Evolutionary conservation across 2,113 vertebrate species (phyloP).

Genomic region (Lycocorax pyrrhopterus): DNA sequence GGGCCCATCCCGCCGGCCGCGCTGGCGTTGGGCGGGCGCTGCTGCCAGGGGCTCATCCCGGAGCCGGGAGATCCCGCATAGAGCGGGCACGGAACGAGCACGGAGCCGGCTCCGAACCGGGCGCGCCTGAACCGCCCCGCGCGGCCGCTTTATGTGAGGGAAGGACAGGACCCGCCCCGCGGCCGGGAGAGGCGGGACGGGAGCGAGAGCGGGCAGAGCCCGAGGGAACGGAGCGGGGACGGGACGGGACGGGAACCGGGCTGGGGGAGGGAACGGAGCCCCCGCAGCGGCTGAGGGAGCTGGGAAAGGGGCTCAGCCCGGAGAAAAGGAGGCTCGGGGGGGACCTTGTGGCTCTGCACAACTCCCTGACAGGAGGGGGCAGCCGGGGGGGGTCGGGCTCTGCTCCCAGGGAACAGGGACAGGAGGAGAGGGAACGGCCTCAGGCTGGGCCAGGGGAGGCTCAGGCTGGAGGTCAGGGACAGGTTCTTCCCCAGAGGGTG

Average conservation of each 20-base stretch:
- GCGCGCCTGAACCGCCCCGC: rapidly evolving
- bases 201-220: not conserved
- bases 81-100: not conserved
- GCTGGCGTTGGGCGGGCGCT: not conserved
- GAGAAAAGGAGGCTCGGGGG: not conserved
- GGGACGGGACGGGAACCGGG: no score
- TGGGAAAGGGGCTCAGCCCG: not conserved
- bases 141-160: not conserved
- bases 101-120: not conserved
- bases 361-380: not conserved
- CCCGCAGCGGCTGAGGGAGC: not conserved
- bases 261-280: not conserved
- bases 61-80: not conserved
- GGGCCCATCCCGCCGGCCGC: not conserved
- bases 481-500: no score
- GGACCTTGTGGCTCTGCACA: not conserved
- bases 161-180: not conserved
- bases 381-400: not conserved
- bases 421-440: not conserved
- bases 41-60: slow-evolving; percentile 2
- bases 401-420: not conserved
- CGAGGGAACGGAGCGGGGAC: not conserved
- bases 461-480: not conserved
- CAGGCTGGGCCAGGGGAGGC: no score
- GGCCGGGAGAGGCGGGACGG: not conserved